phyloP scores from a whole-genome alignment of 2,113 vertebrate genomes.

The Bungarus multicinctus region DNA sequence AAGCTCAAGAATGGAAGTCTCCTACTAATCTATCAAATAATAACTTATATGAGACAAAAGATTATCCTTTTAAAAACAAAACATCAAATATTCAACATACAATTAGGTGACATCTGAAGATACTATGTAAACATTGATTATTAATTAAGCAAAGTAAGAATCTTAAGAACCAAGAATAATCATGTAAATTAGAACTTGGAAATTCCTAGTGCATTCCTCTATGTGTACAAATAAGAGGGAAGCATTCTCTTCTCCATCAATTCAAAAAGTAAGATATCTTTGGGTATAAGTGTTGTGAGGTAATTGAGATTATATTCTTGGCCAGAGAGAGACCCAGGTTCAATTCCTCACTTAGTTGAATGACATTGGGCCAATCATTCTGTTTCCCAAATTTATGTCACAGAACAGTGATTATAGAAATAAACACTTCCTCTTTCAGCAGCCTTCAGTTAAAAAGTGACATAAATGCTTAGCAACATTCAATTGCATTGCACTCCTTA shows the following conservation, averaged over 20 bases:
- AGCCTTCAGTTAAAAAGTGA: neutral
- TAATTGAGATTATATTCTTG: neutral
- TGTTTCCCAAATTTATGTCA: neutral
- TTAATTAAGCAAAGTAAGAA: neutral
- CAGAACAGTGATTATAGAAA: neutral
- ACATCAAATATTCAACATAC: neutral
- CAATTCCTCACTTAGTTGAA: neutral
- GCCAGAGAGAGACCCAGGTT: neutral
- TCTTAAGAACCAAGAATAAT: neutral
- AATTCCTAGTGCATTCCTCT: neutral
- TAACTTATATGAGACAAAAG: neutral
- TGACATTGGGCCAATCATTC: neutral
- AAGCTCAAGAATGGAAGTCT: neutral
- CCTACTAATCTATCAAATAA: neutral
- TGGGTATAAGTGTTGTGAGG: neutral
- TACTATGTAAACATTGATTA: neutral
- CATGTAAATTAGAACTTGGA: neutral
- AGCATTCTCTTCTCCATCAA: neutral
- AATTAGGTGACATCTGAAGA: neutral
- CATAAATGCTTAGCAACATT: neutral
- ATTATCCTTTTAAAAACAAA: neutral
- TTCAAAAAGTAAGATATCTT: neutral
- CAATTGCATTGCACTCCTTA: neutral
- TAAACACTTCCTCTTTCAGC: neutral
- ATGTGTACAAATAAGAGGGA: neutral